Conservation (phyloP, 2,797 vertebrate genomes). For the Carcharodon carcharias region DNA sequence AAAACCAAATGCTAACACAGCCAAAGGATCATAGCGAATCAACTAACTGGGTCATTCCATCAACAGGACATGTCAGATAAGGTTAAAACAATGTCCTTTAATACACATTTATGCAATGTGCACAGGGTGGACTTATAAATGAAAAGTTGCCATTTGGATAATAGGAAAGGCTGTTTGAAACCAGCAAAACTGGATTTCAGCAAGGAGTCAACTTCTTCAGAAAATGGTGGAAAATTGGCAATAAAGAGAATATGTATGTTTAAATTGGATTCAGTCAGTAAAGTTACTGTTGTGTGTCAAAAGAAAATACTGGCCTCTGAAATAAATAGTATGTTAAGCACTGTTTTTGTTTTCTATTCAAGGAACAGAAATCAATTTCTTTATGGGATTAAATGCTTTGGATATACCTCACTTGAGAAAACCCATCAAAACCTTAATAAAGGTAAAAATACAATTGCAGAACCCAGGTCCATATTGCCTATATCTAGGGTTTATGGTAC, state of each 20-base stretch:
- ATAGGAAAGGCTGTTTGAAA: background rate
- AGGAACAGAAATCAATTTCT: background rate
- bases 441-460: background rate
- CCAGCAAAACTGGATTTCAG: background rate
- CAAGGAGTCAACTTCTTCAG: background rate
- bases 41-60: background rate
- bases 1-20: background rate
- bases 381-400: background rate
- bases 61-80: background rate
- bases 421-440: background rate
- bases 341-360: background rate
- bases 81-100: background rate
- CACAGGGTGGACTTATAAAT: background rate
- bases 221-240: background rate
- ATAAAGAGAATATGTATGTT: background rate
- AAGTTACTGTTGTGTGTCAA: background rate
- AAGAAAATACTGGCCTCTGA: too few relatives aligned
- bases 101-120: background rate
- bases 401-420: background rate
- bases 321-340: too few relatives aligned
- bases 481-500: background rate
- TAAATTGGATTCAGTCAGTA: background rate
- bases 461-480: background rate
- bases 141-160: background rate
- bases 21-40: background rate